Percentiles rank a stretch among this genome's conserved stretches.
These are phyloP conservation scores for Sebastes hopkinsi DNA, from an alignment of 2,797 vertebrate species.

Conservation along the genomic window DNA sequence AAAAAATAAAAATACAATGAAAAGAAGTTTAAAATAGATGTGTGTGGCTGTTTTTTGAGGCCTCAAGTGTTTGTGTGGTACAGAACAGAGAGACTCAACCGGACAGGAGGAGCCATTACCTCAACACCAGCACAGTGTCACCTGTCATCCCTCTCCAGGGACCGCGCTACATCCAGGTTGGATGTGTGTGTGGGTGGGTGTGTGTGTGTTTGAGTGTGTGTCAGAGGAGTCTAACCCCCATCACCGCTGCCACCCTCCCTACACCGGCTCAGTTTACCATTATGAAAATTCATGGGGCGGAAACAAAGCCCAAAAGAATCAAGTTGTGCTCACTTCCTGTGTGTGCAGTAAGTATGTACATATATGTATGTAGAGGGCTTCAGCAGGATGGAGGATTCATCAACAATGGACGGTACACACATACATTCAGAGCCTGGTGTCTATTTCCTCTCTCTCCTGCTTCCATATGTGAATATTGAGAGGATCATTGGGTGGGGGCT, in stretches of 20 bases:
- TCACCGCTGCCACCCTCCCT: not conserved
- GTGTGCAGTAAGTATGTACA: conserved; percentile 23
- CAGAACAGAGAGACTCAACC: conserved; percentile 21
- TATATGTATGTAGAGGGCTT: conserved; percentile 14
- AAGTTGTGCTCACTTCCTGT: conserved; percentile 46
- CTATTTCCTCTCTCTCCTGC: conserved; percentile 40
- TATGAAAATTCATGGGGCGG: conserved; percentile 64
- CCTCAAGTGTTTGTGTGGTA: not conserved
- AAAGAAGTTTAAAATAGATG: conserved; percentile 9
- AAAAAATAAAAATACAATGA: not conserved
- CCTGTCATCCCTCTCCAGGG: conserved; percentile 46
- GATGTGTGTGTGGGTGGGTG: not conserved
- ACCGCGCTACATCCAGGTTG: conserved; percentile 32
- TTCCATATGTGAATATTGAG: conserved; percentile 60
- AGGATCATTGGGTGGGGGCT: conserved; percentile 48
- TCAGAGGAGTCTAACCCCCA: conserved; percentile 35
- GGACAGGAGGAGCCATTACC: conserved; percentile 47
- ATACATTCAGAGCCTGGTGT: conserved; percentile 35
- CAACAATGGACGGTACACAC: conserved; percentile 36
- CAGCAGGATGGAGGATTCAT: conserved; percentile 39
- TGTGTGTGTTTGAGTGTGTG: conserved; percentile 16
- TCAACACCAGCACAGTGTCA: conserved; percentile 38
- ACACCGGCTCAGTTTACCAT: conserved; percentile 57
- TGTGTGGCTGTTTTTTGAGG: conserved; percentile 5
- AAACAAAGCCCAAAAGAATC: conserved; percentile 63